These are phyloP conservation scores for Bovichtus diacanthus DNA, from an alignment of 2,797 vertebrate species.

Conservation along the genomic window DNA sequence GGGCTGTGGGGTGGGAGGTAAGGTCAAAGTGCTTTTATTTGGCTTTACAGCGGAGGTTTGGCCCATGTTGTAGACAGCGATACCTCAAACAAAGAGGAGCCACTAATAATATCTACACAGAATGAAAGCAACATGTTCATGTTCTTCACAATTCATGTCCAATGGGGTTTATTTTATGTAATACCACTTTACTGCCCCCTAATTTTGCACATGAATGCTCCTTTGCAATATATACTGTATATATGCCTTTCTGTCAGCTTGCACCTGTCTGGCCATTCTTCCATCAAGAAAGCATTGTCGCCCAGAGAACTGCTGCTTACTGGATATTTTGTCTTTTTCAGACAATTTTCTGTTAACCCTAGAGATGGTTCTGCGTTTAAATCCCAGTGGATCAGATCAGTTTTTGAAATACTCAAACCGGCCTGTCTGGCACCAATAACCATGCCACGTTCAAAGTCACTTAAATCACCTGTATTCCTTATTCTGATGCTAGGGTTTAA, in stretches of 20 bases:
- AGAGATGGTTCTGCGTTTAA: background rate
- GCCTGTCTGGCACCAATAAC: background rate
- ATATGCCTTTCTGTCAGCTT: too few relatives aligned
- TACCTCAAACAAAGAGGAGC: conserved; percentile 17
- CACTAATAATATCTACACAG: conserved; percentile 25
- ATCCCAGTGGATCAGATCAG: background rate
- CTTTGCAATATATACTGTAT: background rate
- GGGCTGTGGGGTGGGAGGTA: conserved; percentile 9
- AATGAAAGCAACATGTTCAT: conserved; percentile 38
- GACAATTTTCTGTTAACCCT: too few relatives aligned
- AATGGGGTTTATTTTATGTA: background rate
- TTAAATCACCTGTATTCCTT: background rate
- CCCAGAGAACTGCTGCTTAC: background rate
- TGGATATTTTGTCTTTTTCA: background rate
- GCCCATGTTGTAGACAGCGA: conserved; percentile 7
- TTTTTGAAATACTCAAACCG: background rate
- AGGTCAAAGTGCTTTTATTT: conserved; percentile 46
- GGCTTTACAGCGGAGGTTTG: background rate
- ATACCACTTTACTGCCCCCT: conserved; percentile 8
- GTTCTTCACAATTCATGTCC: background rate
- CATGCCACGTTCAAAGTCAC: background rate
- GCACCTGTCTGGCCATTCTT: too few relatives aligned
- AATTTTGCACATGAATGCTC: background rate
- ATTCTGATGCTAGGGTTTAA: too few relatives aligned
- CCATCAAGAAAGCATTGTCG: too few relatives aligned